Evolutionary conservation across 2,797 vertebrate genomes (phyloP).

Genomic region (Karalla daura): DNA sequence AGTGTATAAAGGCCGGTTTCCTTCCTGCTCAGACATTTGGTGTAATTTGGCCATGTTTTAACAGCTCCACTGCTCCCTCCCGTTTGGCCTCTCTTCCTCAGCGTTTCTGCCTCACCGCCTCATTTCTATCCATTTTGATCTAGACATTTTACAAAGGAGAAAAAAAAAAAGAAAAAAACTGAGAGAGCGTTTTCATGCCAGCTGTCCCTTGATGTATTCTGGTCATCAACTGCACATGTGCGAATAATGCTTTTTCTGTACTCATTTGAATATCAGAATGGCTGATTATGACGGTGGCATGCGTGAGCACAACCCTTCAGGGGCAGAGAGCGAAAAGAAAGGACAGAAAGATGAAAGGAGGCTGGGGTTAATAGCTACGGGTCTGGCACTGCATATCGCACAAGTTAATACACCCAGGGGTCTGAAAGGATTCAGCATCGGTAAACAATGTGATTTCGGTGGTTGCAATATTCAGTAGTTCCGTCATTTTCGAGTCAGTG

Average conservation of each 20-base stretch:
- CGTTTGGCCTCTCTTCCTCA: conserved; percentile 25
- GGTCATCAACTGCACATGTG: conserved; percentile 74
- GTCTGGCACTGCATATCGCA: conserved; percentile 54
- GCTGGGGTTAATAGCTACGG: conserved; percentile 44
- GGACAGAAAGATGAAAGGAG: conserved; percentile 68
- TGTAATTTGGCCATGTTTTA: conserved; percentile 71
- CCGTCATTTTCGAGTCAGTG: conserved; percentile 36
- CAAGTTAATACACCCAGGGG: conserved; percentile 29
- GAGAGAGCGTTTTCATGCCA: conserved; percentile 58
- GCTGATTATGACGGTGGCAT: conserved; percentile 77
- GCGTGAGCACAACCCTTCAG: conserved; percentile 76
- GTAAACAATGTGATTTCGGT: conserved; percentile 60
- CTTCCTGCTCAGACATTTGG: conserved; percentile 81
- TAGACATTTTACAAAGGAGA: conserved; percentile 30
- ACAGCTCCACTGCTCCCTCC: conserved; percentile 53
- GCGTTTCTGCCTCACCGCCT: conserved; percentile 41
- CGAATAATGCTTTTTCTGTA: conserved; percentile 54
- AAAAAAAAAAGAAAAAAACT: conserved; percentile 43
- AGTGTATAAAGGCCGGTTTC: conserved; percentile 79
- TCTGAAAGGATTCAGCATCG: conserved; percentile 50
- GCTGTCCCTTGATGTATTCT: conserved; percentile 76
- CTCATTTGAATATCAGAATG: conserved; percentile 75
- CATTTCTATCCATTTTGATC: conserved; percentile 47
- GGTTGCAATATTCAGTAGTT: conserved; percentile 31
- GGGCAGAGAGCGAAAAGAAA: conserved; percentile 42